Base-by-base conservation (phyloP, 2,113 vertebrate genomes). In the Acanthisitta chloris region DNA sequence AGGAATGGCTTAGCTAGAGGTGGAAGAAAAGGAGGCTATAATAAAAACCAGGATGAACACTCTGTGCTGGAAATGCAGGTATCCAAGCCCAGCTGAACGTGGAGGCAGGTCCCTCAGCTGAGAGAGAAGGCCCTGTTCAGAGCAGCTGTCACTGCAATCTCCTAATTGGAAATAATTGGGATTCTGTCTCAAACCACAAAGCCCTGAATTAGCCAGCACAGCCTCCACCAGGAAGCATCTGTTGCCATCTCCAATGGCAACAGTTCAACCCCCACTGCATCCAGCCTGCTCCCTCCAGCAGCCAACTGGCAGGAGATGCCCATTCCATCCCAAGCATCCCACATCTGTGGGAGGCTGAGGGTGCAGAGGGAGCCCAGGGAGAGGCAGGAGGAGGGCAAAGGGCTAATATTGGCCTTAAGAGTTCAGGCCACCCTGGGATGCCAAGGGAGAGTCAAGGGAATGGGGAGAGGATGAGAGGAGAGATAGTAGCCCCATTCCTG, bases 151-250 rank as follows among this genome's bases (percentile, higher is more conserved):
- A n/a, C 64, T 91, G 54, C 78, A 34, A 3, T 66, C 93, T 96
- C 79, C 92, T 98, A 97, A 98, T 92, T 97, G 96, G 93, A 97
- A 98, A 97, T 97, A 96, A 98, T 94, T 97, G 82, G 87, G 94
- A 96, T 96, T 95, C 92, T 94, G 92, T 97, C 97, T 97, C 96
- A 96, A 98, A 96, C 62, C 96, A 95, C 97, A 97, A 70, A 98
- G 94, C 92, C 91, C 80, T 34, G 84, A 96, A 95, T 93, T 93
- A 97, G 94, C 94, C 96, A 97, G 85, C 6, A 17, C 85, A 96
- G 90, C 67, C 92, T 96, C 94, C 77, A 96, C 58, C 96, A 91
- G 92, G 83, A 92, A 95, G 91, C 94, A 97, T 97, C 97, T 97
- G 96, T 92, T 95, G 77, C 94, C 84, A 96, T 96, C 96, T 95